Conservation (phyloP, 2,888 invertebrate species). For the Gastrophysa polygoni region DNA sequence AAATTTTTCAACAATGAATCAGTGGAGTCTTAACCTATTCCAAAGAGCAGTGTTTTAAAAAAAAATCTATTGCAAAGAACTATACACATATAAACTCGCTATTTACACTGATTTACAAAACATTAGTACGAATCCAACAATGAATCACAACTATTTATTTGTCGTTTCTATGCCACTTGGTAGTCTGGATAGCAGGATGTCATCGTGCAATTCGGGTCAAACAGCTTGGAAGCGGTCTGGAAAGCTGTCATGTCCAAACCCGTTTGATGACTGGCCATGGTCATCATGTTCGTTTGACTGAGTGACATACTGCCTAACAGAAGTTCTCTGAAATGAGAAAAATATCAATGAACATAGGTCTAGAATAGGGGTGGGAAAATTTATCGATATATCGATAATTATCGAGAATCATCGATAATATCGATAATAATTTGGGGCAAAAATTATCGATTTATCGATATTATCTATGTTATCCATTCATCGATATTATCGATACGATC, state of each 20-base stretch:
- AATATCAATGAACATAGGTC: neutral
- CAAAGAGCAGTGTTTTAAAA: neutral
- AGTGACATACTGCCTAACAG: slow-evolving; percentile 54
- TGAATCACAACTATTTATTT: slow-evolving; percentile 1
- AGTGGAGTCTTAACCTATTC: too few relatives aligned
- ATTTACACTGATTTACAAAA: slow-evolving; percentile 39
- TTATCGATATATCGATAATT: too few relatives aligned
- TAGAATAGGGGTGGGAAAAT: too few relatives aligned
- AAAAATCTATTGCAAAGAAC: slow-evolving; percentile 12
- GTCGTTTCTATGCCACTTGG: slow-evolving; percentile 42
- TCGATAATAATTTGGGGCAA: too few relatives aligned
- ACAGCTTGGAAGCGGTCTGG: slow-evolving; percentile 56
- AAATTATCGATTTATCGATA: too few relatives aligned
- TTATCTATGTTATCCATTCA: too few relatives aligned
- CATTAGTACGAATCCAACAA: slow-evolving; percentile 14
- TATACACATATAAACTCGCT: slow-evolving; percentile 5
- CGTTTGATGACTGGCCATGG: slow-evolving; percentile 46
- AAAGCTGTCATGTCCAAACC: slow-evolving; percentile 56
- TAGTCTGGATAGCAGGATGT: slow-evolving; percentile 54
- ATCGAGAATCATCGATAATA: too few relatives aligned
- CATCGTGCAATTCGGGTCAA: slow-evolving; percentile 53
- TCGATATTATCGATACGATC: too few relatives aligned
- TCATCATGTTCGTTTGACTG: slow-evolving; percentile 49
- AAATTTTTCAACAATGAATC: neutral
- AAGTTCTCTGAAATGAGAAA: slow-evolving; percentile 52